Evolutionary conservation across 2,888 invertebrate genomes (phyloP).

Genomic region (Phymatocera aterrima): DNA sequence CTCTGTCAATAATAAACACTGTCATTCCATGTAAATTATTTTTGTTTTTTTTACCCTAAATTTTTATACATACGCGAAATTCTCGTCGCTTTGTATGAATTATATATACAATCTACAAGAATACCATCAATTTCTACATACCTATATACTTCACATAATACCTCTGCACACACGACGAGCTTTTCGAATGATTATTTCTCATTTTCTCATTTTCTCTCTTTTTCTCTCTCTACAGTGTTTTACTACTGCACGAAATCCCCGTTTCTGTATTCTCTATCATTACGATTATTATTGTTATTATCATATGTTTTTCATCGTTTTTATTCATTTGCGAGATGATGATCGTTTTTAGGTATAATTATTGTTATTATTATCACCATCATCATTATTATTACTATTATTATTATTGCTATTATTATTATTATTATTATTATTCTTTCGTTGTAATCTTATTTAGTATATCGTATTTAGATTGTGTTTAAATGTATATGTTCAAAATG

Average conservation of each 20-base stretch:
- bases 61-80: too few species aligned
- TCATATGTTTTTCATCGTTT: constrained; percentile 55
- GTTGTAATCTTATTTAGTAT: constrained; percentile 45
- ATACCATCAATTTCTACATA: too few species aligned
- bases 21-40: constrained; percentile 45
- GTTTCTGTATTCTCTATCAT: constrained; percentile 51
- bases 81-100: constrained; percentile 9
- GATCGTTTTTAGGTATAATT: constrained; percentile 41
- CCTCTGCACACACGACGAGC: not conserved
- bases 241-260: constrained; percentile 44
- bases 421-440: constrained; percentile 13
- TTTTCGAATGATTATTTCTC: constrained; percentile 35
- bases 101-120: too few species aligned
- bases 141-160: too few species aligned
- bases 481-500: constrained; percentile 65
- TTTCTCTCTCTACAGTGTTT: too few species aligned
- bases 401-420: not conserved
- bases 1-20: constrained; percentile 44
- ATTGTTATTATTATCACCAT: too few species aligned
- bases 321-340: constrained; percentile 32
- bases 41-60: not conserved
- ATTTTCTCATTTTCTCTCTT: too few species aligned
- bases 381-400: too few species aligned
- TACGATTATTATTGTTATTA: constrained; percentile 58
- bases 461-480: constrained; percentile 49